Base-by-base conservation (phyloP, 30 jellyfish, hydroid and myxozoan genomes). In the Kudoa iwatai region DNA sequence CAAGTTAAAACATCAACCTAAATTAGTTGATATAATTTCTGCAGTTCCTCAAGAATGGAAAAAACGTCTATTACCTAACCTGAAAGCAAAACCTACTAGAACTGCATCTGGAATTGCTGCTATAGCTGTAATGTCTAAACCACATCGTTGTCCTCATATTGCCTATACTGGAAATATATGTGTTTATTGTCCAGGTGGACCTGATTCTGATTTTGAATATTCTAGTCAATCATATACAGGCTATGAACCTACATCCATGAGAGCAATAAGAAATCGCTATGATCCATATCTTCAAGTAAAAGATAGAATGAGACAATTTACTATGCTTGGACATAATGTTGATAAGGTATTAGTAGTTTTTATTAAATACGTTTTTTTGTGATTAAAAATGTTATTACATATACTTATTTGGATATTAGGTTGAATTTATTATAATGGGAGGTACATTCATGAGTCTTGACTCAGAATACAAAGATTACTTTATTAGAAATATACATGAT, bases 141-240 rank as follows among this genome's bases (percentile, higher is more conserved):
- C 91, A 28, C 91, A 69, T 44, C 65, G 91, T 17, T 69, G 91
- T 30, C 91, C 91, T 1, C 91, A 69, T 47, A 69, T 69, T 35
- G 60, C 44, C 56, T 59, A 59, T 85, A 69, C 91, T 24, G 91
- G 91, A 19, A 69, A 69, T 40, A 69, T 69, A 11, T 69, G 91
- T 49, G 91, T 69, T 59, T 69, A 69, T 47, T 69, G 91, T 48
- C 91, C 91, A 42, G 91, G 91, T 32, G 91, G 91, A 23, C 91
- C 91, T 9, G 91, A 69, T 46, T 69, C 91, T 0, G 91, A 69
- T 51, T 69, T 69, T 52, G 91, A 69, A 39, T 69, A 69, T 58
- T 69, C 91, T 12, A 69, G 86, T 25, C 91, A 69, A 42, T 69
- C 91, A 9, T 69, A 69, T 50, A 69, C 91, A 0, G 91, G 91